A percentile compares a stretch with the other conserved stretches of the same genome.
phyloP scores from a whole-genome alignment of 2,797 vertebrate species.

The Intellagama lesueurii region DNA sequence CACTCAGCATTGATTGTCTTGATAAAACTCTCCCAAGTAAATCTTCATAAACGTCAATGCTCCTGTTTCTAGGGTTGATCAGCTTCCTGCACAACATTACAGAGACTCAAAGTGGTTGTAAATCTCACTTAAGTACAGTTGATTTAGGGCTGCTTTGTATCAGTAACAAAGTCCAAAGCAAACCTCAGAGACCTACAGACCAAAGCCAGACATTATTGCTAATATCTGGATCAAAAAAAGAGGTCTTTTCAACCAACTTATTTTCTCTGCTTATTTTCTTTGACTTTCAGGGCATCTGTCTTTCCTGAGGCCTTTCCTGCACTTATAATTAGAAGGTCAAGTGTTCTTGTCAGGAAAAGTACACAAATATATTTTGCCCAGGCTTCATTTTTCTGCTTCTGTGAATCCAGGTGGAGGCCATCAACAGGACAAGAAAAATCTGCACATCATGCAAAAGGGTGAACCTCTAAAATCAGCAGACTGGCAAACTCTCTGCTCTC shows the following conservation, averaged over 20 bases:
- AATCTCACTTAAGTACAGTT: background rate
- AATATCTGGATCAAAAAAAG: too few relatives aligned
- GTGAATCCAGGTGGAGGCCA: background rate
- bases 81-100: background rate
- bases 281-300: background rate
- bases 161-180: background rate
- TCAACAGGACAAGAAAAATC: conserved; percentile 2
- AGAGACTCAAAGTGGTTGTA: background rate
- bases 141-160: background rate
- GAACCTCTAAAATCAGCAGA: background rate
- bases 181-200: background rate
- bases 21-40: background rate
- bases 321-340: background rate
- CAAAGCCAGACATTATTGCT: background rate
- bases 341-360: background rate
- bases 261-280: too few relatives aligned
- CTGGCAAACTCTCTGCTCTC: too few relatives aligned
- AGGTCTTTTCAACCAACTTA: too few relatives aligned
- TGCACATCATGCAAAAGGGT: background rate
- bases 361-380: background rate
- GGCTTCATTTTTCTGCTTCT: background rate
- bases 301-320: background rate
- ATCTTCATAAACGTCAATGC: background rate
- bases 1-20: background rate
- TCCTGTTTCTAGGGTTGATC: background rate